phyloP scores from a whole-genome alignment of 2,888 invertebrate genomes.

The Hyppa rectilinea region DNA sequence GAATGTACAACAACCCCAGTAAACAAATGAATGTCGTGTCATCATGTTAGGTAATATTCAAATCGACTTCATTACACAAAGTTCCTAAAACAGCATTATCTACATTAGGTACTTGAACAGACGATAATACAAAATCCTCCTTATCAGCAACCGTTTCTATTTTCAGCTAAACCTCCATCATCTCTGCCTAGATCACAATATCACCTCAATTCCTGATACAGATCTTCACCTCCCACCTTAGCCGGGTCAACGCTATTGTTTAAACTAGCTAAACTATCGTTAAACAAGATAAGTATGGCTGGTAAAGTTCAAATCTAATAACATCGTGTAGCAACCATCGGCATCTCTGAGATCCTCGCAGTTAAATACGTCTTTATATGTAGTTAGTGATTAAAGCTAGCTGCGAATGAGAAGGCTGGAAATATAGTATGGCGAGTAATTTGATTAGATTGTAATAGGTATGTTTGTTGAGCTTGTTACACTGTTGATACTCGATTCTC shows the following conservation, averaged over 20 bases:
- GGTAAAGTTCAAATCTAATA: constrained; percentile 58
- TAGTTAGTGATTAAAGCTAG: neutral
- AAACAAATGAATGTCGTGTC: neutral
- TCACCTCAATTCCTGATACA: constrained; percentile 17
- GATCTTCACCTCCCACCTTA: constrained; percentile 19
- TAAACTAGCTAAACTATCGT: constrained; percentile 27
- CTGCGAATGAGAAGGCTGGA: neutral
- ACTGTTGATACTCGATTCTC: neutral
- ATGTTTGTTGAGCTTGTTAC: neutral
- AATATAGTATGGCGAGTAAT: neutral
- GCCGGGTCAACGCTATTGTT: constrained; percentile 41
- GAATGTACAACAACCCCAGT: too few relatives aligned
- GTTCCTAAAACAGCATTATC: neutral
- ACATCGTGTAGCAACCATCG: constrained; percentile 37
- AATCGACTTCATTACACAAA: neutral
- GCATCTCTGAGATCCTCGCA: neutral
- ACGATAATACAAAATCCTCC: neutral
- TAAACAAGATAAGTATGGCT: constrained; percentile 24
- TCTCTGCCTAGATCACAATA: constrained; percentile 11
- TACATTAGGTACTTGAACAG: neutral
- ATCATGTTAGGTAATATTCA: neutral
- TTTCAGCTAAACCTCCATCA: neutral
- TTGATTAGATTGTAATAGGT: neutral
- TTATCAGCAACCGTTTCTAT: too few relatives aligned
- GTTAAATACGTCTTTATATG: constrained; percentile 39